Conservation (phyloP, 2,888 invertebrate genomes). For the Protonemura montana region DNA sequence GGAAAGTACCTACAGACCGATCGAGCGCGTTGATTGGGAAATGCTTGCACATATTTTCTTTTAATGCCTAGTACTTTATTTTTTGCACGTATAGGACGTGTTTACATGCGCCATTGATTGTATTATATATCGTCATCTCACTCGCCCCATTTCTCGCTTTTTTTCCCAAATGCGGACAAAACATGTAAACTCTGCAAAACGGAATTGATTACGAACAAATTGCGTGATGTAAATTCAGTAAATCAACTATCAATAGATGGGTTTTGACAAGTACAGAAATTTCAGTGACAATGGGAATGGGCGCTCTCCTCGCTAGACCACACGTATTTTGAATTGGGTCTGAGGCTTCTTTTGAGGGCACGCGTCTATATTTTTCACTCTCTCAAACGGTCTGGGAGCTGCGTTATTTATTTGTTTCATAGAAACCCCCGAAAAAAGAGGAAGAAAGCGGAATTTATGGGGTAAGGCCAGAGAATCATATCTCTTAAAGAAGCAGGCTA, state of each 20-base stretch:
- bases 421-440: not conserved
- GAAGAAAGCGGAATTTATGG: not conserved
- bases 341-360: too few species aligned
- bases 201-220: constrained; percentile 26
- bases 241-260: constrained; percentile 21
- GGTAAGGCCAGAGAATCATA: not conserved
- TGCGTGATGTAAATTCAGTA: constrained; percentile 26
- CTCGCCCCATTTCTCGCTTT: not conserved
- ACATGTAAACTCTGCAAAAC: constrained; percentile 18
- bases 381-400: not conserved
- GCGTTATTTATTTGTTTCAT: not conserved
- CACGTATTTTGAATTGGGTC: not conserved
- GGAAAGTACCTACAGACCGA: not conserved
- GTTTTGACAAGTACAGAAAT: not conserved
- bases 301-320: too few species aligned
- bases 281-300: not conserved
- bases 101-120: constrained; percentile 2
- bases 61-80: not conserved
- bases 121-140: not conserved
- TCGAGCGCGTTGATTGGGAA: not conserved
- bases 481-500: not conserved
- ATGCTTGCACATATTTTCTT: constrained; percentile 17
- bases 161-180: not conserved
- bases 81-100: not conserved
- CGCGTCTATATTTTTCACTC: too few species aligned